Evolutionary conservation across 2,113 vertebrate genomes (phyloP).

Genomic region (Empidonax alnorum): DNA sequence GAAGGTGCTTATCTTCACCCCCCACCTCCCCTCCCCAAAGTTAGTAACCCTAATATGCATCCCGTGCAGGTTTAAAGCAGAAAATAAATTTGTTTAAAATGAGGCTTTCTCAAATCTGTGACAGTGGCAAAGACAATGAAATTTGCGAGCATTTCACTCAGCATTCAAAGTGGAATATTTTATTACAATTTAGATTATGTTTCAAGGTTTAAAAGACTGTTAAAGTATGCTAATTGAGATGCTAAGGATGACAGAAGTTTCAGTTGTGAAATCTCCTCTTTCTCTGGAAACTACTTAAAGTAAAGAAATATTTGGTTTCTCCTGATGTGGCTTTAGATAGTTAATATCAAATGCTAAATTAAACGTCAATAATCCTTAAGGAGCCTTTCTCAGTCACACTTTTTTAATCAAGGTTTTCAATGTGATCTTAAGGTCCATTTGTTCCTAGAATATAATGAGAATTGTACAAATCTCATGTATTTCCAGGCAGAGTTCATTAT

Average conservation of each 20-base stretch:
- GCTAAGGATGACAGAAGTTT: neutral
- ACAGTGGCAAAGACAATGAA: neutral
- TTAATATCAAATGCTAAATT: constrained; percentile 48
- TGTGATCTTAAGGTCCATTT: constrained; percentile 5
- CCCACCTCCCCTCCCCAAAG: too few species aligned
- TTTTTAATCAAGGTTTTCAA: constrained; percentile 39
- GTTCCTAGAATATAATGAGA: constrained; percentile 18
- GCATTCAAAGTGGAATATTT: neutral
- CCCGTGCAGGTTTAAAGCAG: neutral
- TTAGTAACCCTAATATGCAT: neutral
- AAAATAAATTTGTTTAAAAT: neutral
- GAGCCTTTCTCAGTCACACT: neutral
- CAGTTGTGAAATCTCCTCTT: neutral
- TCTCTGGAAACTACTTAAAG: neutral
- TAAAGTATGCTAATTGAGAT: constrained; percentile 25
- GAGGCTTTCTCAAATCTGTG: neutral
- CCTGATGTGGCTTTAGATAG: neutral
- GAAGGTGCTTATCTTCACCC: neutral
- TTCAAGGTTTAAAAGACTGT: neutral
- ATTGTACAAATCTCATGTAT: neutral
- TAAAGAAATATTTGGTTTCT: constrained; percentile 35
- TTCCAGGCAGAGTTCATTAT: neutral
- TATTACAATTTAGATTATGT: neutral
- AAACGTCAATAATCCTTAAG: constrained; percentile 19
- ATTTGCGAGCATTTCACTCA: neutral